A percentile compares a stretch with the other conserved stretches of the same genome.
phyloP scores from a whole-genome alignment of 2,888 invertebrate genomes.

The Conistra vaccinii region DNA sequence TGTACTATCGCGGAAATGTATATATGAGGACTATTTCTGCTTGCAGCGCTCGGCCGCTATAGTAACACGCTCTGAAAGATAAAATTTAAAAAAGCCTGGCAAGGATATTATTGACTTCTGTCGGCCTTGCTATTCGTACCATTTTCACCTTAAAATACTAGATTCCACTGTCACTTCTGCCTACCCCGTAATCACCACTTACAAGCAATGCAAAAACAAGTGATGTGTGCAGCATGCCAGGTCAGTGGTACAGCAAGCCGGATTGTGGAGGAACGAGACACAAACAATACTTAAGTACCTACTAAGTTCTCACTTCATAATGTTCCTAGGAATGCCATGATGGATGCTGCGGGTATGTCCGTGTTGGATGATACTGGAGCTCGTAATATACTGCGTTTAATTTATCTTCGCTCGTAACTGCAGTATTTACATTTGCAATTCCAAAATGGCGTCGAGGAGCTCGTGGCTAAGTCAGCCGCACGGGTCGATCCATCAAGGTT shows the following conservation, averaged over 20 bases:
- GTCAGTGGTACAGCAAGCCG: slow-evolving; percentile 68
- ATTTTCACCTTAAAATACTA: background rate
- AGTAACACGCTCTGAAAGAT: background rate
- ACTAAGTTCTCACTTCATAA: slow-evolving; percentile 37
- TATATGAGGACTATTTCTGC: no score
- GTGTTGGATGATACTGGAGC: slow-evolving; percentile 1
- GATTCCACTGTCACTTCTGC: background rate
- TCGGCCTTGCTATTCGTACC: background rate
- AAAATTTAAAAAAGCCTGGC: background rate
- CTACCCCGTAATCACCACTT: background rate
- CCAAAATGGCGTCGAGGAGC: slow-evolving; percentile 2
- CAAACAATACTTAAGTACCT: slow-evolving; percentile 52
- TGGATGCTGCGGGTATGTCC: slow-evolving; percentile 9
- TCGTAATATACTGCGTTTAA: background rate
- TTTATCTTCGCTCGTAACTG: background rate
- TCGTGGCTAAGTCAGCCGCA: no score
- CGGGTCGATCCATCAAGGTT: no score
- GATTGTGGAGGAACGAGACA: slow-evolving; percentile 54
- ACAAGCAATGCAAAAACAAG: slow-evolving; percentile 47
- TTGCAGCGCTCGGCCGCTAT: no score
- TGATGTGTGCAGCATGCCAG: slow-evolving; percentile 39
- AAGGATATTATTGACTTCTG: background rate
- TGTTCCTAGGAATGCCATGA: slow-evolving; percentile 36
- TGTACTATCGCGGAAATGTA: no score
- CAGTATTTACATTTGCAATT: background rate